A percentile compares a stretch with the other conserved stretches of the same genome.
Conservation (phyloP, 2,888 invertebrate species). For the Eupithecia tripunctaria region DNA sequence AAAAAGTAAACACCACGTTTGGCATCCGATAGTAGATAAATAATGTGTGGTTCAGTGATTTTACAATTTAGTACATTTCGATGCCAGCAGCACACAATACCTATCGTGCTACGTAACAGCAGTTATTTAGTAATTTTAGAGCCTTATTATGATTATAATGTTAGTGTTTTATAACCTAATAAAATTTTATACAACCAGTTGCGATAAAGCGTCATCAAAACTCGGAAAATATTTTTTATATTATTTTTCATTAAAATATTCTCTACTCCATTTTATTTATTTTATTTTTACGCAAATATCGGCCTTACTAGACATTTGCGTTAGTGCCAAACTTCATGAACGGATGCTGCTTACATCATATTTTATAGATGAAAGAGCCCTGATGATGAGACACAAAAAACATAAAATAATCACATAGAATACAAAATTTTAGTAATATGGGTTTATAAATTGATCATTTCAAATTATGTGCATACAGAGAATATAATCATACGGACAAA, state of each 20-base stretch:
- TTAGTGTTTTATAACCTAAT: background rate
- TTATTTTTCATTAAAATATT: too few relatives aligned
- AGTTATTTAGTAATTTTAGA: background rate
- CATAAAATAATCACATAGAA: too few relatives aligned
- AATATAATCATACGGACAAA: too few relatives aligned
- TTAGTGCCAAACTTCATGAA: too few relatives aligned
- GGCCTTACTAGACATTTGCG: too few relatives aligned
- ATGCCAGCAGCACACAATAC: constrained; percentile 5
- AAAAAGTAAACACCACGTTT: constrained; percentile 1
- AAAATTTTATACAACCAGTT: background rate
- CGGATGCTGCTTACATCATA: too few relatives aligned
- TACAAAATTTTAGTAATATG: too few relatives aligned
- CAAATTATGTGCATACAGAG: too few relatives aligned
- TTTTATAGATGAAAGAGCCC: too few relatives aligned
- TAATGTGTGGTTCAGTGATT: constrained; percentile 21
- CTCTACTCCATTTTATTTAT: too few relatives aligned
- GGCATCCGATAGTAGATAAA: constrained; percentile 28
- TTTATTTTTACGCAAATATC: background rate
- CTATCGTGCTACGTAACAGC: background rate
- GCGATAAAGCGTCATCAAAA: background rate
- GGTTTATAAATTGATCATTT: too few relatives aligned
- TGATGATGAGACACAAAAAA: too few relatives aligned
- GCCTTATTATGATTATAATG: background rate
- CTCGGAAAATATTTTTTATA: background rate
- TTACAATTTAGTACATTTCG: constrained; percentile 15